A percentile compares a stretch with the other conserved stretches of the same genome.
These are phyloP conservation scores for human (Homo sapiens) DNA, from an alignment of 2,113 vertebrate species.

Conservation along the genomic window GRCh38 chrX:68858501-68859000, in stretches of 20 bases:
- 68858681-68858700: no score
- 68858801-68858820: background rate
- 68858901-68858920: background rate
- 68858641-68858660: no score
- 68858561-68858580: no score
- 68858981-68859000: background rate
- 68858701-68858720: background rate
- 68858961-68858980: background rate
- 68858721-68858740: background rate
- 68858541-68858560: no score
- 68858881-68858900: background rate
- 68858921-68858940: background rate
- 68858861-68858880: background rate
- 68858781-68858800: background rate
- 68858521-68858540: no score
- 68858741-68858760: background rate
- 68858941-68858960: background rate
- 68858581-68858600: no score
- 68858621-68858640: no score
- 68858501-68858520: no score
- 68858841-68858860: background rate
- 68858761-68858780: background rate
- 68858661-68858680: no score
- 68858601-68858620: no score
- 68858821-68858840: background rate